Base-by-base conservation (phyloP, 2,888 invertebrate species). In the Mylabris sibirica region DNA sequence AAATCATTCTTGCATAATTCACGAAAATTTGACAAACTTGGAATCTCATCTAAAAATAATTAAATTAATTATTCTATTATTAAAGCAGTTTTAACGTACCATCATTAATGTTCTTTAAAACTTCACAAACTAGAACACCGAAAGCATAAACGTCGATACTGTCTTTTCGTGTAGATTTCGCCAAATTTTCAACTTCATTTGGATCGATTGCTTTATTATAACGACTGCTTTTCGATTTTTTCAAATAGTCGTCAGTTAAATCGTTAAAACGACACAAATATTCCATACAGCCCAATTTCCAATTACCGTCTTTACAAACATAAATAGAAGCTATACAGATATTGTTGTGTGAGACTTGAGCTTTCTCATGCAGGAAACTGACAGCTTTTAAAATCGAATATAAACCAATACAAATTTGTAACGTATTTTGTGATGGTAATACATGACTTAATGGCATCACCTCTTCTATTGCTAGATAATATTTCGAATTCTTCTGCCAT, bases 241-340 rank as follows among this genome's bases (percentile, higher is more conserved):
- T 90, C 59, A 94, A 85, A 79, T 92, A 90, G 53, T 89, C 87
- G 64, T 87, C 82, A 60, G 89, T 91, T 17, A 93, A 83, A 72
- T 94, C 93, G 67, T 86, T 86, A 76, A 90, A 90, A 75, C 89
- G 88, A 84, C 91, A 93, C 12, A 94, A 87, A 82, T 92, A 93
- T 82, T 97, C 96, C 79, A 96, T 87, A 4, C 95, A 95, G 12
- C 94, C 95, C 35, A 97, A 87, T 81, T 94, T 94, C 97, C 97
- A 97, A 68, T 90, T 90, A 0, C 96, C 95, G 85, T 95, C 94
- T 17, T 89, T 89, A 30, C 93, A 91, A 8, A 96, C 91, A 85
- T 94, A 97, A 70, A 97, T 88, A 4, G 95, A 91, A 73, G 92
- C 89, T 74, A 89, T 86, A 82, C 93, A 91, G 8, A 97, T 87